Evolutionary conservation across 2,888 invertebrate species (phyloP), one percentile per base, ranked within the genome.

Genomic region (Polymixis flavicincta): DNA sequence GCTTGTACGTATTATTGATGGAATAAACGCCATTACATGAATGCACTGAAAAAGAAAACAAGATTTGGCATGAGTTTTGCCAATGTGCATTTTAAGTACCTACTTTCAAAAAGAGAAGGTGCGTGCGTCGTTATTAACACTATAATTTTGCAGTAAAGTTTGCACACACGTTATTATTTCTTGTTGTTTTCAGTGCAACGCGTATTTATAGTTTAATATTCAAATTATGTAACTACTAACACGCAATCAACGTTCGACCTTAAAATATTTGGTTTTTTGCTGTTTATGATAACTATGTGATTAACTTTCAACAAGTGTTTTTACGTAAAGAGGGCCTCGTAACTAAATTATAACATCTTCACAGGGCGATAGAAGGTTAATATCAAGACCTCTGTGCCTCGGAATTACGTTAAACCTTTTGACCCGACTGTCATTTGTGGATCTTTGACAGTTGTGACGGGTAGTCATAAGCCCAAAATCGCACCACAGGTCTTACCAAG

Each of bases 241-340:
- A 76, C 71, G 86, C 80, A 84, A 83, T 57, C 66, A 9, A 28
- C n/a, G 48, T 0, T 45, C 85, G 85, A 85, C 71, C 72, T n/a
- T 67, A 70, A 54, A 81, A 19, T 25, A 22, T 32, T 69, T 48
- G 22, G 8, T 57, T 55, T 57, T 63, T 74, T 63, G 48, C 61
- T 48, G 50, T 66, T 59, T 42, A 59, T 69, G 59, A 61, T 80
- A 76, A 8, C n/a, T 7, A 13, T 48, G 32, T 59, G 28, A 25
- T 59, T 59, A 60, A 83, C 50, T 72, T 80, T 79, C 45, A 72
- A 83, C 64, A 80, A 60, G 28, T 55, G 57, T 52, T 65, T 55
- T 69, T 63, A 25, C 9, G n/a, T 19, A 54, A 28, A 17, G 6
- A 50, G 22, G 48, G 64, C 5, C 22, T 32, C 22, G 48, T 28